Evolutionary conservation across 2,797 vertebrate genomes (phyloP), one percentile per base, ranked within the genome.

Genomic region (Phrynocephalus guinanensis): DNA sequence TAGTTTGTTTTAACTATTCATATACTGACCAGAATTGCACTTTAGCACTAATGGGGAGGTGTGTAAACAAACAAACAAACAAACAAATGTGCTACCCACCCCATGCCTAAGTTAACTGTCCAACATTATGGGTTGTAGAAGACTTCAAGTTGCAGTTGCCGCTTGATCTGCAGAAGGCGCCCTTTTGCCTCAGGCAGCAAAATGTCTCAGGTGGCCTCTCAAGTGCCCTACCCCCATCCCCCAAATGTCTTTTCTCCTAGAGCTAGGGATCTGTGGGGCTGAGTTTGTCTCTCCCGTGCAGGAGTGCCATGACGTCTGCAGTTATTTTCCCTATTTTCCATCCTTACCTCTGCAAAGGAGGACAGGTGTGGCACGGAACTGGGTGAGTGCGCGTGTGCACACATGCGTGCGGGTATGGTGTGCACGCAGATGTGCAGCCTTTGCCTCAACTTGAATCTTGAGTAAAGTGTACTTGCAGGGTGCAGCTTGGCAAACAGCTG

Each of bases 391-490:
- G 5, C 68, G 1, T n/a, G 38, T 44, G 38, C 38, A 44, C 38
- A 44, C 38, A 5, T 44, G 1, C 6, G 10, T 70, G 44, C 50
- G 33, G n/a, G 26, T 15, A 2, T 15, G 48, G 5, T 2, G 1
- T 16, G 5, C 16, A 2, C 38, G 5, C 5, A 1, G 10, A 7
- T 5, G 5, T 7, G 0, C 22, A 1, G 13, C 3, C 60, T 30
- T 38, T 93, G 93, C 90, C 91, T 87, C 0, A 2, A 83, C 94
- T 94, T 94, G 94, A 92, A 89, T 92, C 82, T 67, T 80, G 87
- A 90, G 8, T 85, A 88, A 86, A 90, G 89, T 91, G 0, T 82
- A 33, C 84, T 88, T 86, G 1, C 81, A 24, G 89, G 90, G 84
- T 48, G 82, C 86, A 72, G 72, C 1, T 83, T 66, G 9, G 72